These are phyloP conservation scores for Antechinus stuartii DNA, from an alignment of 2,113 vertebrate genomes.

Conservation along the genomic window DNA sequence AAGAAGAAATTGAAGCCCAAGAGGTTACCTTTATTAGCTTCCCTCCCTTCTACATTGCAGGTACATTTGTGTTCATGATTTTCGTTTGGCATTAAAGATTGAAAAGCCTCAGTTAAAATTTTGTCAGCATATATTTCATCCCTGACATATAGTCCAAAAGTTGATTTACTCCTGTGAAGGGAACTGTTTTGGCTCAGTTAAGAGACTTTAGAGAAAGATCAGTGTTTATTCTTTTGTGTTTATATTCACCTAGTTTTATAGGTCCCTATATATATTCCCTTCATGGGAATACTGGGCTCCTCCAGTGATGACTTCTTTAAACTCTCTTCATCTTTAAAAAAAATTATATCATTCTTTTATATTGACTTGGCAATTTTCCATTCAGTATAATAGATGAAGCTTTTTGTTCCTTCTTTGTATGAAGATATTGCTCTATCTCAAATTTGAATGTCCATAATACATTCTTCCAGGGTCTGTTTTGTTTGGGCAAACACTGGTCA, in stretches of 20 bases:
- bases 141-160: neutral
- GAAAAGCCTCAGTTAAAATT: slow-evolving; percentile 1
- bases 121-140: slow-evolving; percentile 25
- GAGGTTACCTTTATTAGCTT: neutral
- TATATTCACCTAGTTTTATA: slow-evolving; percentile 42
- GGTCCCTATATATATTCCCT: neutral
- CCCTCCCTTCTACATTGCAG: neutral
- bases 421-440: neutral
- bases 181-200: slow-evolving; percentile 2
- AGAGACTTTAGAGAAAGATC: slow-evolving; percentile 14
- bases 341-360: slow-evolving; percentile 29
- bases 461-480: slow-evolving; percentile 26
- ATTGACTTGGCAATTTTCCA: neutral
- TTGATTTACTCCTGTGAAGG: neutral
- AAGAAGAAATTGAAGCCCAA: neutral
- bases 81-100: neutral
- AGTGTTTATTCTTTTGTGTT: slow-evolving; percentile 28
- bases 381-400: neutral
- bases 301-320: neutral
- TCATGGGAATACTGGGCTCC: slow-evolving; percentile 21
- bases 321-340: neutral
- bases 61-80: neutral
- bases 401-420: slow-evolving; percentile 1
- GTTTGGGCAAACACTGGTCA: neutral
- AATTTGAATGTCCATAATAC: neutral